A percentile compares a stretch with the other conserved stretches of the same genome.
phyloP scores from a whole-genome alignment of 2,113 vertebrate genomes.

The Ailuropoda melanoleuca region DNA sequence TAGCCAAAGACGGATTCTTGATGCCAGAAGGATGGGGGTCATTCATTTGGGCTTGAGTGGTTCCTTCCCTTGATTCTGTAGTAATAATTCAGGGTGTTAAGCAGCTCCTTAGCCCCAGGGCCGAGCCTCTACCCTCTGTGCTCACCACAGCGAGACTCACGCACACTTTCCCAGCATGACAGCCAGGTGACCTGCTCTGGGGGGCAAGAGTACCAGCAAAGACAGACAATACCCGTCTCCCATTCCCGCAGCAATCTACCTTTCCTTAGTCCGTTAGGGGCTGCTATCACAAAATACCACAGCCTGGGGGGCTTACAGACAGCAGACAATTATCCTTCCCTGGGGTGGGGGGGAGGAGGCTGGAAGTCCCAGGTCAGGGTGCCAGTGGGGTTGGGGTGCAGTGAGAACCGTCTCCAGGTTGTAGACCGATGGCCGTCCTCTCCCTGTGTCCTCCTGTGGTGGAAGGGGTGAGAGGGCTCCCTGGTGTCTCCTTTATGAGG shows the following conservation, averaged over 20 bases:
- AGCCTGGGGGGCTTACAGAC: background rate
- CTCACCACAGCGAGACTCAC: rapidly evolving
- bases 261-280: background rate
- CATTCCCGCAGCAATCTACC: background rate
- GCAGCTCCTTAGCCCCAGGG: no score
- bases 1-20: background rate
- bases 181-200: rapidly evolving
- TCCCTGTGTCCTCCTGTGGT: background rate
- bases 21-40: background rate
- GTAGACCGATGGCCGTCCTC: rapidly evolving
- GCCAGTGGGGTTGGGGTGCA: background rate
- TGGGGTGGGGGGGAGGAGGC: background rate
- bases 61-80: background rate
- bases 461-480: background rate
- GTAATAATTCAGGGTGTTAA: background rate
- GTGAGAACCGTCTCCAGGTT: background rate
- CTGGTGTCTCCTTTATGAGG: background rate
- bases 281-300: no score
- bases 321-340: background rate
- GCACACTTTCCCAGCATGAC: background rate
- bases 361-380: background rate
- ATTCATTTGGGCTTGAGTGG: rapidly evolving
- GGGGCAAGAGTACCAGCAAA: background rate
- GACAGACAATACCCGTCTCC: background rate
- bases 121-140: rapidly evolving